Conservation (phyloP, 1,140 invertebrate genomes). For the Drosophila nannoptera region DNA sequence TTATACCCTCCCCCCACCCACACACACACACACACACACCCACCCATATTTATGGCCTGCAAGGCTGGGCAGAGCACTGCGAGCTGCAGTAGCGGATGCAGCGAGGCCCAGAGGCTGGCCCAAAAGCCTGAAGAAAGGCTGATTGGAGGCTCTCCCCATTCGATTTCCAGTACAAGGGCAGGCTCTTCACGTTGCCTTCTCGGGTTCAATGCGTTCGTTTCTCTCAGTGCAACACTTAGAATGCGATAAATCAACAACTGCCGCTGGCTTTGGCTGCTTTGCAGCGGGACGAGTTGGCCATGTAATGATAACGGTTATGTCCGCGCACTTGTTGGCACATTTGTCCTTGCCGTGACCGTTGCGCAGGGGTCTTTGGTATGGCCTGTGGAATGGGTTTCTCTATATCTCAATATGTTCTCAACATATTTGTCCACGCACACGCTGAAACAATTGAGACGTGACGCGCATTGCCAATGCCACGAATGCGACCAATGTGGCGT, state of each 20-base stretch:
- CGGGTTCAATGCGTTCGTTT: no score
- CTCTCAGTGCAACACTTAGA: constrained; percentile 3
- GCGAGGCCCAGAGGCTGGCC: no score
- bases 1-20: constrained; percentile 17
- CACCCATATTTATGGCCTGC: no score
- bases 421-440: constrained; percentile 59
- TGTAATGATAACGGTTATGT: constrained; percentile 63
- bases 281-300: constrained; percentile 19
- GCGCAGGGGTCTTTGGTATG: constrained; percentile 32
- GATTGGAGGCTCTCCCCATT: no score
- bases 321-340: constrained; percentile 62
- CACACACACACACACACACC: no score
- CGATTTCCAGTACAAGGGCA: no score
- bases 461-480: constrained; percentile 55
- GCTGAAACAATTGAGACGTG: constrained; percentile 73
- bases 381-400: constrained; percentile 32
- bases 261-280: neutral
- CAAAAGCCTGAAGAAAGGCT: no score
- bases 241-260: constrained; percentile 10
- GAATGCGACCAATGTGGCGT: constrained; percentile 51
- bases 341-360: constrained; percentile 69
- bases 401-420: constrained; percentile 63
- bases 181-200: no score
- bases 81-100: no score
- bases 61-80: no score